A percentile compares a stretch with the other conserved stretches of the same genome.
phyloP scores from a whole-genome alignment of 1,140 invertebrate species.

The Neotoxoptera formosana region DNA sequence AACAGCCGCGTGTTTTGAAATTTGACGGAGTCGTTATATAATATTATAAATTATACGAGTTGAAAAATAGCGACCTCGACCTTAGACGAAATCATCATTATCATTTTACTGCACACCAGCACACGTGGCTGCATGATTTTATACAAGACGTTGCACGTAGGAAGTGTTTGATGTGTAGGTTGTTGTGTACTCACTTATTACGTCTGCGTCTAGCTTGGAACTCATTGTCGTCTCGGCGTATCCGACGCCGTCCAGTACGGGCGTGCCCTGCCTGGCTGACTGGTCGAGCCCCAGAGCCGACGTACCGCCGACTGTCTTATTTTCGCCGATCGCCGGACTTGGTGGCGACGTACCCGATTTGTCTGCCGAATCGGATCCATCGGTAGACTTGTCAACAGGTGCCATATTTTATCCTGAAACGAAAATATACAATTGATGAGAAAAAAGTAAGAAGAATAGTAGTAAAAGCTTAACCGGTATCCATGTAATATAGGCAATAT shows the following conservation, averaged over 20 bases:
- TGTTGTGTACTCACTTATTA: background rate
- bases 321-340: background rate
- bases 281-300: background rate
- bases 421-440: background rate
- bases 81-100: background rate
- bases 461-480: background rate
- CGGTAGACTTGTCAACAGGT: conserved; percentile 23
- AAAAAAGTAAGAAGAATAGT: background rate
- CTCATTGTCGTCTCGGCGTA: background rate
- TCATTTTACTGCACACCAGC: background rate
- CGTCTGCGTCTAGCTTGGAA: background rate
- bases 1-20: background rate
- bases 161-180: background rate
- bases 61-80: background rate
- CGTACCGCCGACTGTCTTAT: background rate
- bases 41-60: background rate
- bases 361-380: conserved; percentile 18
- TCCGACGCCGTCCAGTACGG: background rate
- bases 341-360: background rate
- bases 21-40: background rate
- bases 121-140: background rate
- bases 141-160: background rate
- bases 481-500: background rate
- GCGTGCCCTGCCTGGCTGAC: background rate
- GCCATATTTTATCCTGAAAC: conserved; percentile 48